phyloP scores from a whole-genome alignment of 2,113 vertebrate genomes.

The Mystacornis crossleyi region DNA sequence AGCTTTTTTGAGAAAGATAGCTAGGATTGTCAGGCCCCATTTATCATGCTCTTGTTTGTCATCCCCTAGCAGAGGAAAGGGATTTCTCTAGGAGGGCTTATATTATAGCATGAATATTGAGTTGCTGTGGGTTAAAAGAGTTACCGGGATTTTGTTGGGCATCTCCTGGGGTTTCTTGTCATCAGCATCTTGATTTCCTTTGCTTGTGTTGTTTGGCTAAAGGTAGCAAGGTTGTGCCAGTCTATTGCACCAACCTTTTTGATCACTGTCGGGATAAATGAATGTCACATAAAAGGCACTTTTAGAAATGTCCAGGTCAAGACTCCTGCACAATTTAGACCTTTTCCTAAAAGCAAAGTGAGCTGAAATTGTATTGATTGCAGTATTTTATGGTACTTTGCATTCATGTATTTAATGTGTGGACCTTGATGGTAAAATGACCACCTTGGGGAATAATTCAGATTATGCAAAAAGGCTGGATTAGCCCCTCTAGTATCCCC shows the following conservation, averaged over 20 bases:
- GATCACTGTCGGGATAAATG: not conserved
- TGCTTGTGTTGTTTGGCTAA: not conserved
- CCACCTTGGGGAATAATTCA: not conserved
- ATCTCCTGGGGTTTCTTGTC: not conserved
- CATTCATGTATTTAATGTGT: not conserved
- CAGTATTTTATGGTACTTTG: not conserved
- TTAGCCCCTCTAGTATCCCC: not conserved
- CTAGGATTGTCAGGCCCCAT: not conserved
- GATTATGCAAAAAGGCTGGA: not conserved
- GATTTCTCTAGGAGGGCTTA: not conserved
- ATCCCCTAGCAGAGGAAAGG: not conserved
- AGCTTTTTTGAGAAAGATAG: not conserved
- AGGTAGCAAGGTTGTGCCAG: not conserved
- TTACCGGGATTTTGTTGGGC: not conserved
- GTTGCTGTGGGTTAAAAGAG: not conserved
- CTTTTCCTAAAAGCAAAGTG: not conserved
- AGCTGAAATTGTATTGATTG: not conserved
- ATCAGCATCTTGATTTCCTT: not conserved
- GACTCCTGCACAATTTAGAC: not conserved
- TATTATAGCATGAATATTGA: not conserved
- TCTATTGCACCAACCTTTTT: not conserved
- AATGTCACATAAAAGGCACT: not conserved
- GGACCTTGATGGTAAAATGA: not conserved
- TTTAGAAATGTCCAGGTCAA: not conserved
- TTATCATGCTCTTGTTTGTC: not conserved